Conservation (phyloP, 2,888 invertebrate species). For the Dasysyrphus tricinctus region DNA sequence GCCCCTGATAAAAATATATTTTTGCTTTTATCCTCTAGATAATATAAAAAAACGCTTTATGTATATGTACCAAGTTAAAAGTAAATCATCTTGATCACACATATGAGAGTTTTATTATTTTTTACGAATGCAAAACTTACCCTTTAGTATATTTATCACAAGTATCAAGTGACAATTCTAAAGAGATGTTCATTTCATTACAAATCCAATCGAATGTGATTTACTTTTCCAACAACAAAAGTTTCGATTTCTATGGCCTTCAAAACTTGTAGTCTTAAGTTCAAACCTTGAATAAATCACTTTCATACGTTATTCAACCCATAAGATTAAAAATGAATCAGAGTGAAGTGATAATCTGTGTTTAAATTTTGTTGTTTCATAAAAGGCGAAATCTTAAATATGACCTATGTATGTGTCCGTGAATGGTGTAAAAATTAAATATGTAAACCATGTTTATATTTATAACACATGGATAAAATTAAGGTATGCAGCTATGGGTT, state of each 20-base stretch:
- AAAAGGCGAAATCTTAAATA: neutral
- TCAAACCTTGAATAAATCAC: constrained; percentile 34
- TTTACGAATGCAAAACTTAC: no score
- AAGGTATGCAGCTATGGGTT: no score
- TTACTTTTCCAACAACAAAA: neutral
- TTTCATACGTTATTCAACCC: constrained; percentile 12
- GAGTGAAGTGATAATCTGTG: constrained; percentile 27
- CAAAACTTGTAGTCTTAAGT: neutral
- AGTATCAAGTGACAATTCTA: neutral
- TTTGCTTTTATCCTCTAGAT: no score
- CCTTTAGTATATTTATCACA: no score
- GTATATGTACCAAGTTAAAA: no score
- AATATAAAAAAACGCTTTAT: no score
- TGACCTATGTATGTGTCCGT: neutral
- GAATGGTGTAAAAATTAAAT: neutral
- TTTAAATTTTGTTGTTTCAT: neutral
- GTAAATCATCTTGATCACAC: no score
- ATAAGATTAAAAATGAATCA: constrained; percentile 13
- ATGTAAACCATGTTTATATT: neutral
- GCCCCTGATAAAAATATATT: no score
- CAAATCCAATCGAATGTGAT: neutral
- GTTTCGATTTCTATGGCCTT: constrained; percentile 55
- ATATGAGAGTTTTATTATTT: no score
- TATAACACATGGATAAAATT: no score
- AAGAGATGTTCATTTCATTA: neutral